These are phyloP conservation scores for Clistopyga incitator DNA, from an alignment of 2,888 invertebrate species.

Conservation along the genomic window DNA sequence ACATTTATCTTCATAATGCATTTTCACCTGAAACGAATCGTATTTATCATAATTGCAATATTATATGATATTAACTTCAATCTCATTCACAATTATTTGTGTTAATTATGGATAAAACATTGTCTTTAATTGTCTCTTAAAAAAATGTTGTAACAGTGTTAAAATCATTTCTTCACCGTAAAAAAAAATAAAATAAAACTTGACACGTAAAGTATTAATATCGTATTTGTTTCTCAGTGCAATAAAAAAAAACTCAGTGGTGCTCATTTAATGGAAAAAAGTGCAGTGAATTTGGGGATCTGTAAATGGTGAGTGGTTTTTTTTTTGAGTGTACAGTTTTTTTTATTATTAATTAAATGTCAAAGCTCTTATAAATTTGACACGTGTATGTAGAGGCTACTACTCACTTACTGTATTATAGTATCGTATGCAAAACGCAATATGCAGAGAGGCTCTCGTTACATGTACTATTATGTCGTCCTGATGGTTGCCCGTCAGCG, in stretches of 20 bases:
- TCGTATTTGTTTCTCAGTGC: not conserved
- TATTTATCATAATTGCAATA: too few species aligned
- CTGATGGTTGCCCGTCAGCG: slow-evolving; percentile 40
- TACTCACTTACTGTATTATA: not conserved
- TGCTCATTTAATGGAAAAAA: not conserved
- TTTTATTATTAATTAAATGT: not conserved
- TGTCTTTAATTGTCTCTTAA: too few species aligned
- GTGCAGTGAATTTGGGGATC: not conserved
- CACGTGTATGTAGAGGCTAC: not conserved
- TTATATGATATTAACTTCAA: too few species aligned
- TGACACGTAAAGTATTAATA: too few species aligned
- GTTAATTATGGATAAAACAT: too few species aligned
- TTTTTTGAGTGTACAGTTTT: not conserved
- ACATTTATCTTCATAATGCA: not conserved
- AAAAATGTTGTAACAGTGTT: too few species aligned
- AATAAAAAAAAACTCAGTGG: not conserved
- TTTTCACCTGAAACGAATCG: too few species aligned
- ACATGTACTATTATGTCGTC: slow-evolving; percentile 31
- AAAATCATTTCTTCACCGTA: too few species aligned
- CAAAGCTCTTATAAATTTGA: not conserved
- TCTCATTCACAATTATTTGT: too few species aligned
- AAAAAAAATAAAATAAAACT: not conserved
- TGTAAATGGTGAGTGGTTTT: not conserved
- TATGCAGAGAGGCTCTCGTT: slow-evolving; percentile 36
- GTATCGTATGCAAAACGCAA: not conserved